Base-by-base conservation (phyloP, 1,140 invertebrate species). In the Drosophila ananassae region DNA sequence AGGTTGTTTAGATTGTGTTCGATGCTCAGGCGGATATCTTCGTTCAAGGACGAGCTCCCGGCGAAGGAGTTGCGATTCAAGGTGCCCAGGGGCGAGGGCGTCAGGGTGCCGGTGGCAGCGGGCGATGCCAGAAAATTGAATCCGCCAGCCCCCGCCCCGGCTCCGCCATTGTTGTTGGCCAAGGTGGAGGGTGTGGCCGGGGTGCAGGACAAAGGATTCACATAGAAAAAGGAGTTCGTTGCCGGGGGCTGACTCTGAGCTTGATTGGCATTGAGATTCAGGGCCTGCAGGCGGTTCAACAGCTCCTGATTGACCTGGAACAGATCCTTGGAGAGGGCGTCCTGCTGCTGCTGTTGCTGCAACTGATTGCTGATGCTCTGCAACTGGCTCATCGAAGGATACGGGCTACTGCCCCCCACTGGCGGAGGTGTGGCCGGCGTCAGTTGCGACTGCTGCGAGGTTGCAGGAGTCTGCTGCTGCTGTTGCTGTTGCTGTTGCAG, bases 211-310 rank as follows among this genome's bases (percentile, higher is more conserved):
- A 91, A 64, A 21, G 90, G 90, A 79, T 91, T 91, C n/a, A 90
- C 90, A 62, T 78, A 91, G 75, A 91, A 91, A 56, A 77, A 91
- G 13, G 90, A 89, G 51, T 90, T 91, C 2, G 84, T 39, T 1
- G 77, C 74, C 13, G 77, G 66, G 37, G 64, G 83, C 21, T 51
- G 64, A 30, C 62, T 51, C 51, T 73, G 83, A 7, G 74, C 34
- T 7, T 74, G 61, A 56, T 69, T 89, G 53, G 79, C 72, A 39
- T 85, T 91, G 5, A 92, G 67, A 77, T 93, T 94, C 32, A 94
- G 90, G 12, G 93, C 92, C 78, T 94, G 93, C 34, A 94, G 82
- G 37, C 93, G 92, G 66, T 94, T 94, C 13, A 94, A 69, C n/a
- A 94, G 85, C 63, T 94, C 94, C 13, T 93, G 92, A 63, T 92